Evolutionary conservation across 2,888 invertebrate species (phyloP).

Genomic region (Doris montereyensis): DNA sequence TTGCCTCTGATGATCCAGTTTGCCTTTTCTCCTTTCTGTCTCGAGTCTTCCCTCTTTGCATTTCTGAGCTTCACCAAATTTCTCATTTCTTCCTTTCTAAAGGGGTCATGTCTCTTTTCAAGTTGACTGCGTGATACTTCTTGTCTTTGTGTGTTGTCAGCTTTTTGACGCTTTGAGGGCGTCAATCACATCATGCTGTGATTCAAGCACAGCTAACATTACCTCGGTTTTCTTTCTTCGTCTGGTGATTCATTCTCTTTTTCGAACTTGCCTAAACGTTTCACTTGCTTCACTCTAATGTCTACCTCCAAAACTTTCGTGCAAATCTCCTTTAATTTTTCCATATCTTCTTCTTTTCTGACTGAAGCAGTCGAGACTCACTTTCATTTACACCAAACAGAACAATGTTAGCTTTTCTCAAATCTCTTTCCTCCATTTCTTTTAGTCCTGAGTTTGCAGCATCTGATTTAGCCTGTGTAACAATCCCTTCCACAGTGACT

Average conservation of each 20-base stretch:
- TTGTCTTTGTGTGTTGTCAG: neutral
- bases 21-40: neutral
- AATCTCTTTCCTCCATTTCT: too few relatives aligned
- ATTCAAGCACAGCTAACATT: neutral
- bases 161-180: neutral
- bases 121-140: neutral
- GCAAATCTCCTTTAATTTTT: neutral
- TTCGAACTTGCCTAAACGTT: neutral
- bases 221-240: neutral
- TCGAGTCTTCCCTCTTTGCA: neutral
- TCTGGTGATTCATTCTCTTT: neutral
- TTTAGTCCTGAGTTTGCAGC: neutral
- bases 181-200: too few relatives aligned
- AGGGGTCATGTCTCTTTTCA: neutral
- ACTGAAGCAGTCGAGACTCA: neutral
- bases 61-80: neutral
- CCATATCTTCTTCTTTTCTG: too few relatives aligned
- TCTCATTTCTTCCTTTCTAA: constrained; percentile 15
- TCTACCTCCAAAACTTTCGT: too few relatives aligned
- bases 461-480: neutral
- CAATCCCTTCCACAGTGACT: neutral
- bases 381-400: neutral
- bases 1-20: too few relatives aligned
- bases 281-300: neutral
- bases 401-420: neutral